phyloP scores from a whole-genome alignment of 2,113 vertebrate species.

The Eretmochelys imbricata region DNA sequence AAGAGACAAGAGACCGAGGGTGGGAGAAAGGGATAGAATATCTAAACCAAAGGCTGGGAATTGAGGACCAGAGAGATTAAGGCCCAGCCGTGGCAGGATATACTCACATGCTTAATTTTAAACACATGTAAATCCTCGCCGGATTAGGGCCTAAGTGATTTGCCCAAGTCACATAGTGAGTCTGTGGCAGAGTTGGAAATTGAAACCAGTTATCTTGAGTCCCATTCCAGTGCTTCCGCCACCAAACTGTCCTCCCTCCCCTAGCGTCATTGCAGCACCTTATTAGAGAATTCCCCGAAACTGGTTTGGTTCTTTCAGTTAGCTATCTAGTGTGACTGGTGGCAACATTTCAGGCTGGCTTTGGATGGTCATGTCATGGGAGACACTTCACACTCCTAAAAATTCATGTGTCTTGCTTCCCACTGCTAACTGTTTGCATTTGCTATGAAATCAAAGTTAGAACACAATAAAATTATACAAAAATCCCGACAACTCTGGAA shows the following conservation, averaged over 20 bases:
- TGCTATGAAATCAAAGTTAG: neutral
- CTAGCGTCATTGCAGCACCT: neutral
- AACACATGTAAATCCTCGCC: neutral
- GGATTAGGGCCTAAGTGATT: neutral
- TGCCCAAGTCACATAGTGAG: neutral
- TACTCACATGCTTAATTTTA: neutral
- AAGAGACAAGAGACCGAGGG: neutral
- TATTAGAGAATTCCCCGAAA: neutral
- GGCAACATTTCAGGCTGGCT: neutral
- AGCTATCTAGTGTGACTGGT: neutral
- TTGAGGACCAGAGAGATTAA: neutral
- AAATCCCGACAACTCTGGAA: neutral
- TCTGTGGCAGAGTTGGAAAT: neutral
- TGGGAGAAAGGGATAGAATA: neutral
- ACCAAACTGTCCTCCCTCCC: neutral
- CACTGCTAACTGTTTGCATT: neutral
- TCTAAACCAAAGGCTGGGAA: neutral
- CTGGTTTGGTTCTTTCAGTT: neutral
- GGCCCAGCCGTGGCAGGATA: neutral
- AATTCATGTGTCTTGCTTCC: neutral
- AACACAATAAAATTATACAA: neutral
- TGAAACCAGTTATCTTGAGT: neutral
- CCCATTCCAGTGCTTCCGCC: neutral
- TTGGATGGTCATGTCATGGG: neutral
- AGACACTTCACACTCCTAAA: neutral